Base-by-base conservation (phyloP, 1,140 invertebrate genomes). In the Lepidurus arcticus region DNA sequence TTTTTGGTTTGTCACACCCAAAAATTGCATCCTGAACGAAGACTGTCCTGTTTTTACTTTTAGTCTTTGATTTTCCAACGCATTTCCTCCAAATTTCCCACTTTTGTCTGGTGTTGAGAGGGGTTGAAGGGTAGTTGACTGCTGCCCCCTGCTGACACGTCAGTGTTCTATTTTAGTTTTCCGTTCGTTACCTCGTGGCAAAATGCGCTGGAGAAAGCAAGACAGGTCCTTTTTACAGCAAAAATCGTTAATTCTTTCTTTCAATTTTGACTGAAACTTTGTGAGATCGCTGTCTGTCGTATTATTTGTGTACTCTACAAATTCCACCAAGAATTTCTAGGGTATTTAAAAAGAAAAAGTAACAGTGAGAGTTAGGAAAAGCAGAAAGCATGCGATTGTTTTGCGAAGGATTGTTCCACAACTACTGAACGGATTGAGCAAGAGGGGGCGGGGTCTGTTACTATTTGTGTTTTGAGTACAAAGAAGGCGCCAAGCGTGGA, bases 401-500 rank as follows among this genome's bases (percentile, higher is more conserved):
- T 4, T 3, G 34, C 34, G 34, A 34, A 34, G 34, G 2, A 34
- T 34, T 34, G 34, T 34, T 34, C 34, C 34, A 34, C 34, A 34
- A 34, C 34, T 34, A 34, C 34, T 34, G 34, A 34, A 34, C 34
- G 34, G 34, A 34, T 34, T 34, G 3, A 65, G 53, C 13, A 65
- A 65, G 21, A 21, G 21, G 21, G 8, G 34, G 34, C 34, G 34
- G 53, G 53, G 53, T 65, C 8, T 65, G 53, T 16, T 65, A 65
- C 53, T 65, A 21, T 65, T 65, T 65, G 7, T 13, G 16, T 65
- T 65, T 65, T 21, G 53, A 65, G 53, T 65, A 65, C 53, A 65
- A 65, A 65, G n/a, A 65, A 13, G 47, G n/a, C n/a, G 53, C 53
- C 53, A 65, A 65, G 53, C 53, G 53, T 65, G 53, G 13, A 65